A percentile compares a stretch with the other conserved stretches of the same genome.
Conservation (phyloP, 2,113 vertebrate genomes). For the Pseudorasbora parva region DNA sequence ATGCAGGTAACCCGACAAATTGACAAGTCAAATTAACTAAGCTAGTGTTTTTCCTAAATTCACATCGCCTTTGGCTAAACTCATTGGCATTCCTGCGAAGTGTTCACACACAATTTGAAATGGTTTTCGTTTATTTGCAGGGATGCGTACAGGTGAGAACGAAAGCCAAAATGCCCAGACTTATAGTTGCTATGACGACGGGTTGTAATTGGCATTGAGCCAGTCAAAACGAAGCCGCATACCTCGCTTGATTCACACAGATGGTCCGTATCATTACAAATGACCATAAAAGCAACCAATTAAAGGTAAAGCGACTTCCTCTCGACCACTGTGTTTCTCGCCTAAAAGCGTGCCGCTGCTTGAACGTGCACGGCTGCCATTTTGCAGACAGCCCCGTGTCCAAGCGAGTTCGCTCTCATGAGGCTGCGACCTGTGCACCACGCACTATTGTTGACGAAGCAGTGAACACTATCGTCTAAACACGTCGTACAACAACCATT, state of each 20-base stretch:
- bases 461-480: not conserved
- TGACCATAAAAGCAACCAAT: slow-evolving; percentile 3
- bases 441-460: slow-evolving; percentile 44
- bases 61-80: not conserved
- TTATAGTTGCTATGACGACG: slow-evolving; percentile 89
- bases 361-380: slow-evolving; percentile 54
- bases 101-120: not conserved
- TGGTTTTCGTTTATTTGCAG: not conserved
- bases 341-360: slow-evolving; percentile 26
- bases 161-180: slow-evolving; percentile 51
- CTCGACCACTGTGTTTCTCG: not conserved
- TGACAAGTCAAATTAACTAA: not conserved
- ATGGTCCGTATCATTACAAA: not conserved
- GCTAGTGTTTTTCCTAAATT: not conserved
- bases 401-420: slow-evolving; percentile 33
- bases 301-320: not conserved
- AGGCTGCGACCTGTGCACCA: slow-evolving; percentile 17
- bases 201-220: slow-evolving; percentile 82
- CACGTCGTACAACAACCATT: not conserved
- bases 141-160: slow-evolving; percentile 28
- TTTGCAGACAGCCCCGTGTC: slow-evolving; percentile 51
- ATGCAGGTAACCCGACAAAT: not conserved
- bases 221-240: slow-evolving; percentile 61
- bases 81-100: not conserved
- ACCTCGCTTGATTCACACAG: not conserved